Base-by-base conservation (phyloP, 2,113 vertebrate genomes). In the Xyrauchen texanus region DNA sequence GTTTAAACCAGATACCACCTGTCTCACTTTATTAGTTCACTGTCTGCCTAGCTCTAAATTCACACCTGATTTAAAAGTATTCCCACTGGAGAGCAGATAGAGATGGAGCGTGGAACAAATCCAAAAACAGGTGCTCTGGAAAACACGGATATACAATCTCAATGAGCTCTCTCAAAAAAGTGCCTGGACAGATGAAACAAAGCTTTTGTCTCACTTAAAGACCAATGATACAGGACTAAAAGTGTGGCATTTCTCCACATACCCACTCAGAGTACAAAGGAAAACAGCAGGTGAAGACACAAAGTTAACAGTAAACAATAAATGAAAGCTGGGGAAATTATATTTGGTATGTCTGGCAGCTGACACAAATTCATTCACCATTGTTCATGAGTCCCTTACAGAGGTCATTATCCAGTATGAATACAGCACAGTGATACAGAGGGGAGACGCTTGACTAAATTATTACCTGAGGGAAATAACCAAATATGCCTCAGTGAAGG, bases 381-480 rank as follows among this genome's bases (percentile, higher is more conserved):
- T 63, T 58, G 44, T 8, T 45, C 13, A 21, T 16, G 55, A 16
- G 49, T 53, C 44, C 8, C 46, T 76, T 3, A 61, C 57, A 66
- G 66, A 58, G 77, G 15, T 69, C 21, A 34, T 34, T 61, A 45
- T 67, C 57, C 1, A 16, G 46, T 53, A 64, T 76, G 21, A 63
- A 67, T 68, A 34, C 45, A 45, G 61, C 66, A 83, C 81, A 83
- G 71, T 79, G 81, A 76, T 70, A 52, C 4, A 61, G 64, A 63
- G 13, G 71, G 58, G 69, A 34, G 21, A 57, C 21, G 49, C 8
- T 12, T 47, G 68, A 63, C 15, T 60, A 16, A 16, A 61, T 47
- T 68, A 68, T 58, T 73, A 64, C 69, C 71, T 79, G 76, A 75
- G 64, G 49, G 55, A 67, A 78, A 51, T 21, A 49, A 74, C 10